A percentile compares a stretch with the other conserved stretches of the same genome.
Evolutionary conservation across 2,888 invertebrate species (phyloP).

Genomic region (Phytoseiulus persimilis): DNA sequence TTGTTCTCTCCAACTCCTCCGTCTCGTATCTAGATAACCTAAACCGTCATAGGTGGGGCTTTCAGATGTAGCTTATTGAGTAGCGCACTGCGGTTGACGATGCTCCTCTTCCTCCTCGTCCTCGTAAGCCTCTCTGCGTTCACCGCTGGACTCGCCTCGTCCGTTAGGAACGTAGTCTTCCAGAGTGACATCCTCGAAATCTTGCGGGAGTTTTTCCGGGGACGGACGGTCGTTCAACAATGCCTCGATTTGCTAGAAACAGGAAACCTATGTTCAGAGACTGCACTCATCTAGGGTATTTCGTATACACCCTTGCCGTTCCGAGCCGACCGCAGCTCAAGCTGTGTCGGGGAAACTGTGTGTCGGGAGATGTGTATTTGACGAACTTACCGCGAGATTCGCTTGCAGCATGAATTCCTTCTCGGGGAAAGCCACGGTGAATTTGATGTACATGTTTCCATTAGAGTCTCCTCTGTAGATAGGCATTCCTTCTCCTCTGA

Average conservation of each 20-base stretch:
- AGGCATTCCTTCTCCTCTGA: slow-evolving; percentile 84
- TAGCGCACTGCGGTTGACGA: slow-evolving; percentile 68
- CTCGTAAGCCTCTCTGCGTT: slow-evolving; percentile 63
- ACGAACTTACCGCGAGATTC: slow-evolving; percentile 53
- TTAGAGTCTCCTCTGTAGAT: slow-evolving; percentile 59
- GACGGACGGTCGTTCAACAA: slow-evolving; percentile 65
- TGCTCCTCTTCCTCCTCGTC: slow-evolving; percentile 57
- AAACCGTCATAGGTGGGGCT: neutral
- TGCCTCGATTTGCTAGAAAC: slow-evolving; percentile 61
- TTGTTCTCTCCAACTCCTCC: neutral
- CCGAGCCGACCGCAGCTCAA: neutral
- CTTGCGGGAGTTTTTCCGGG: slow-evolving; percentile 65
- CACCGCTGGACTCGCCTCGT: slow-evolving; percentile 49
- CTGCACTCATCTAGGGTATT: neutral
- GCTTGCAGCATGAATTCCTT: slow-evolving; percentile 66
- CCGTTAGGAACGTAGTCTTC: slow-evolving; percentile 61
- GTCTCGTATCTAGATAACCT: neutral
- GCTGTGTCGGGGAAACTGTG: no score
- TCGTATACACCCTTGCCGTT: neutral
- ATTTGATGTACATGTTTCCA: slow-evolving; percentile 77
- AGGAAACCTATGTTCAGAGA: slow-evolving; percentile 6
- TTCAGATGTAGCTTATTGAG: slow-evolving; percentile 56
- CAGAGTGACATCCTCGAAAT: slow-evolving; percentile 75
- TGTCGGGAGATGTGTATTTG: neutral
- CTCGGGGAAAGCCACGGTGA: slow-evolving; percentile 74